Percentiles rank a stretch among this genome's conserved stretches.
These are phyloP conservation scores for Fregetta grallaria DNA, from an alignment of 2,113 vertebrate species.

Conservation along the genomic window DNA sequence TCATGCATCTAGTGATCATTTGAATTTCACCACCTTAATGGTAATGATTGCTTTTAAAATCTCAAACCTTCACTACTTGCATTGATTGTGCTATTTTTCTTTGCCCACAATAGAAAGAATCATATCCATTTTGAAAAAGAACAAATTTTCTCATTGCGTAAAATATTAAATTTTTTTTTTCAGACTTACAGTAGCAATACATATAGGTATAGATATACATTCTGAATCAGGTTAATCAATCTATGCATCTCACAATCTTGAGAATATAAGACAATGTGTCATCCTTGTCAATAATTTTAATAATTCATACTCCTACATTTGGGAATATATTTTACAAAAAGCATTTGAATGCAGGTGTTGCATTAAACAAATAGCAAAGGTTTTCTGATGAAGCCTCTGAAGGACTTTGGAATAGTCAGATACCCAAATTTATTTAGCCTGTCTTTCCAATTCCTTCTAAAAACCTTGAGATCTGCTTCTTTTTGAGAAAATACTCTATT, in stretches of 20 bases:
- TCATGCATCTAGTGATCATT: background rate
- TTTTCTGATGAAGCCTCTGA: background rate
- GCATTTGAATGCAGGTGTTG: background rate
- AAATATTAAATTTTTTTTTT: background rate
- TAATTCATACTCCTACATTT: background rate
- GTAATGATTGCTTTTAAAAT: background rate
- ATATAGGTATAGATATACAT: background rate
- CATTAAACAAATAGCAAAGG: background rate
- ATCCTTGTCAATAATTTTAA: background rate
- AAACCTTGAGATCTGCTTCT: background rate
- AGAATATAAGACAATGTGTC: background rate
- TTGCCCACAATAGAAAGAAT: background rate
- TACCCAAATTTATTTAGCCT: background rate
- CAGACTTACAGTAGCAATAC: background rate
- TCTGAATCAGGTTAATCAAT: background rate
- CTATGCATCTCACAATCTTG: background rate
- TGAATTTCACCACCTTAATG: background rate
- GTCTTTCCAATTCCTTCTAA: background rate
- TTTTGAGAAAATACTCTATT: background rate
- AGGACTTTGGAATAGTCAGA: background rate
- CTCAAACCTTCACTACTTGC: background rate
- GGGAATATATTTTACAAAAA: background rate
- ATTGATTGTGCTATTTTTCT: background rate
- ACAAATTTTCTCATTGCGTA: fast-evolving
- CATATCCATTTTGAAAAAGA: background rate